Percentiles rank a stretch among this genome's conserved stretches.
Evolutionary conservation across 2,888 invertebrate species (phyloP).

Genomic region (Entomobrya proxima): DNA sequence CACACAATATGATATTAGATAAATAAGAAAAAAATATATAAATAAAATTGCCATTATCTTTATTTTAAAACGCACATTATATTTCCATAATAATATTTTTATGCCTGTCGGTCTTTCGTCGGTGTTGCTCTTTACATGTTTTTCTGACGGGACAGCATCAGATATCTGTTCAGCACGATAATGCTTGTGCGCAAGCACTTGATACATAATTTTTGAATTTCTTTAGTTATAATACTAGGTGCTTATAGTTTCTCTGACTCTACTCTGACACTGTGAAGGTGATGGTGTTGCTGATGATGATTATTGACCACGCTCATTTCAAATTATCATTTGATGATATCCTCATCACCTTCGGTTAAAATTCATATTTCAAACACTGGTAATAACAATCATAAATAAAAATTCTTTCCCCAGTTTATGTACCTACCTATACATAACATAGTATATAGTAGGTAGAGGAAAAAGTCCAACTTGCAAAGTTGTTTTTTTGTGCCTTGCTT

Average conservation of each 20-base stretch:
- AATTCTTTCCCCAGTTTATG: not conserved
- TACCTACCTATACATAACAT: not conserved
- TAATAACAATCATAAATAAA: conserved; percentile 25
- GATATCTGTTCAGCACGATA: not conserved
- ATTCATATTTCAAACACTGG: conserved; percentile 28
- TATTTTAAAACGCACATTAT: not conserved
- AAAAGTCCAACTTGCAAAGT: not conserved
- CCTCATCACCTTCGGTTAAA: conserved; percentile 39
- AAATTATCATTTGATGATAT: conserved; percentile 55
- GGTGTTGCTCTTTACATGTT: no score
- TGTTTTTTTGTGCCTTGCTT: conserved; percentile 33
- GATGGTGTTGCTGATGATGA: conserved; percentile 14
- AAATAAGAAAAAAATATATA: conserved; percentile 8
- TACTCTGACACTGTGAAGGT: not conserved
- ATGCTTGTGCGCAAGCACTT: no score
- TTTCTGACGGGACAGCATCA: not conserved
- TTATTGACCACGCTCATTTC: conserved; percentile 37
- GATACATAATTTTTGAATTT: no score
- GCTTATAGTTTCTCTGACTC: not conserved
- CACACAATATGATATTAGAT: not conserved
- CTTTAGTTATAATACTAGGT: not conserved
- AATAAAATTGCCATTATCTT: conserved; percentile 27
- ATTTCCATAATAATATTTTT: conserved; percentile 33
- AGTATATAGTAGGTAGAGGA: not conserved
- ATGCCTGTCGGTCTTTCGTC: not conserved